Evolutionary conservation across 2,113 vertebrate genomes (phyloP).

Genomic region (Zeus faber): DNA sequence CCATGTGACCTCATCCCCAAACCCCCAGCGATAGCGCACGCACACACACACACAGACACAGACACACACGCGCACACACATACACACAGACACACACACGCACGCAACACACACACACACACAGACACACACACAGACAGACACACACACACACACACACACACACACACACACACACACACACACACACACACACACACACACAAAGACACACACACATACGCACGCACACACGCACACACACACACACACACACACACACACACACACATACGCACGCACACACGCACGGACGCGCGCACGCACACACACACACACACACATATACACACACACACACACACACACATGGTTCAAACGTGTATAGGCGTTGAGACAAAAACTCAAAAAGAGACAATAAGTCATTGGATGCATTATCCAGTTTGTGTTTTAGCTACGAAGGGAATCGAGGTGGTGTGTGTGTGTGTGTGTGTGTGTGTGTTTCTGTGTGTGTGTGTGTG

Average conservation of each 20-base stretch:
- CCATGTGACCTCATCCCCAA: slow-evolving; percentile 53
- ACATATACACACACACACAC: slow-evolving; percentile 2
- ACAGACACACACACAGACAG: too few species aligned
- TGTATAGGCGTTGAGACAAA: slow-evolving; percentile 18
- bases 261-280: slow-evolving; percentile 3
- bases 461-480: too few species aligned
- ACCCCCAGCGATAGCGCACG: slow-evolving; percentile 14
- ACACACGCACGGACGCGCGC: too few species aligned
- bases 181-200: slow-evolving; percentile 16
- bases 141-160: slow-evolving; percentile 3
- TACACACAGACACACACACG: slow-evolving; percentile 1
- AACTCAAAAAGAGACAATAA: too few species aligned
- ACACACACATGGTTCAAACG: slow-evolving; percentile 36
- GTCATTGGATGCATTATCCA: not conserved
- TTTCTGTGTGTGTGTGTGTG: too few species aligned
- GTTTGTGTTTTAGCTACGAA: slow-evolving; percentile 1
- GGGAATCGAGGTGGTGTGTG: too few species aligned
- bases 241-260: slow-evolving; percentile 1
- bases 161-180: slow-evolving; percentile 15
- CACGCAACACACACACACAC: slow-evolving; percentile 30
- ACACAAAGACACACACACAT: slow-evolving; percentile 10
- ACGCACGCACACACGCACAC: too few species aligned
- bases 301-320: slow-evolving; percentile 1
- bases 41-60: slow-evolving; percentile 4
- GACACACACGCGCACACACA: slow-evolving; percentile 5